A percentile compares a stretch with the other conserved stretches of the same genome.
phyloP scores from a whole-genome alignment of 2,888 invertebrate species.

The Brassicogethes aeneus region DNA sequence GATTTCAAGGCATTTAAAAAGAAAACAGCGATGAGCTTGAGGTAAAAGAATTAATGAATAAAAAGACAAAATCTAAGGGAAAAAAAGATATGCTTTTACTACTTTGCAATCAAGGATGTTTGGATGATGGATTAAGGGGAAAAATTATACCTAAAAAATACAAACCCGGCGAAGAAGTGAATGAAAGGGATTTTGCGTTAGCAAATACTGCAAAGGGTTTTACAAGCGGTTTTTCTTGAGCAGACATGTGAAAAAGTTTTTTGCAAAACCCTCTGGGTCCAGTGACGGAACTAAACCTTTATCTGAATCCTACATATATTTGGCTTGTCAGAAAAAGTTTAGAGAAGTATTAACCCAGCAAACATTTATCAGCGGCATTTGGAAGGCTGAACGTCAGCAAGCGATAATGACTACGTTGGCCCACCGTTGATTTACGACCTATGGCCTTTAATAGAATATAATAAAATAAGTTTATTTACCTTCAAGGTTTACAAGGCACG shows the following conservation, averaged over 20 bases:
- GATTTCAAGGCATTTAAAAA: conserved; percentile 1
- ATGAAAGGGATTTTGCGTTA: conserved; percentile 6
- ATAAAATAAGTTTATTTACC: no score
- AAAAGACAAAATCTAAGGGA: background rate
- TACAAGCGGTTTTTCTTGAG: background rate
- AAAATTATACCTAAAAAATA: conserved; percentile 5
- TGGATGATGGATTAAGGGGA: conserved; percentile 1
- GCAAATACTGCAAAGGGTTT: background rate
- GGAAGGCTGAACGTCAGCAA: no score
- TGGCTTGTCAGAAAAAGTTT: conserved; percentile 8
- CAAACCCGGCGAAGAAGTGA: conserved; percentile 2
- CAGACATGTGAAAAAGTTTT: background rate
- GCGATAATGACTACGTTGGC: no score
- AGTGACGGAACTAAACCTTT: background rate
- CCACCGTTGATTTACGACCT: no score
- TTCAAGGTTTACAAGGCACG: no score
- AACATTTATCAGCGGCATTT: no score
- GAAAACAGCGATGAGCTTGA: conserved; percentile 1
- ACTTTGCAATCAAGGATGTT: background rate
- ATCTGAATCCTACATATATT: conserved; percentile 7
- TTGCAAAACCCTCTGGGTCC: background rate
- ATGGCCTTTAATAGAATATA: no score
- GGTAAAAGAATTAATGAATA: background rate
- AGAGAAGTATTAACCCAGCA: conserved; percentile 7
- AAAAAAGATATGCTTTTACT: background rate